A percentile compares a stretch with the other conserved stretches of the same genome.
phyloP scores from a whole-genome alignment of 1,140 invertebrate genomes.

The Apis laboriosa region DNA sequence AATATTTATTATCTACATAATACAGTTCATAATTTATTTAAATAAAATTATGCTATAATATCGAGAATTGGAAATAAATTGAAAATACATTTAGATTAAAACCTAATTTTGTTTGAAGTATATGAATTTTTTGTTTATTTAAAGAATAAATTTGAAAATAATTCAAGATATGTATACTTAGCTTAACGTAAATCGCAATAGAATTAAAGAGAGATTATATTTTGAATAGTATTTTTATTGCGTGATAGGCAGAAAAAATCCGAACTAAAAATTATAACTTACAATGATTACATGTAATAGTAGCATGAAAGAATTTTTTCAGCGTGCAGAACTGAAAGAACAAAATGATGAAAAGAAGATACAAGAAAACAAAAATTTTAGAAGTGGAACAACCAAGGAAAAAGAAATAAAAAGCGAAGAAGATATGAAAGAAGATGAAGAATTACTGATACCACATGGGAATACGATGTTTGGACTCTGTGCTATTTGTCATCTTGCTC shows the following conservation, averaged over 20 bases:
- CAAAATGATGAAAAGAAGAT: slow-evolving; percentile 36
- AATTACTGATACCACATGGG: not conserved
- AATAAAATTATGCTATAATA: not conserved
- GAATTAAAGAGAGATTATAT: not conserved
- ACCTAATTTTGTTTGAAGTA: too few species aligned
- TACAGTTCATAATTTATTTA: not conserved
- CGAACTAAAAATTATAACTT: not conserved
- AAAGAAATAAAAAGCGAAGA: slow-evolving; percentile 56
- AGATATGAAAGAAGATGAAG: slow-evolving; percentile 36
- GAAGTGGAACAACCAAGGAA: slow-evolving; percentile 40
- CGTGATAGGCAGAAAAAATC: not conserved
- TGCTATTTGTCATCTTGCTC: slow-evolving; percentile 68
- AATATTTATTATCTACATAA: not conserved
- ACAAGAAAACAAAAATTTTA: slow-evolving; percentile 51
- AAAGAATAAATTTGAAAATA: not conserved
- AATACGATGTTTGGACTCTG: slow-evolving; percentile 62
- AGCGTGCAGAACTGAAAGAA: slow-evolving; percentile 12
- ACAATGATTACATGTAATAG: not conserved
- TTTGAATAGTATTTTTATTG: not conserved
- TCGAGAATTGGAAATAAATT: not conserved
- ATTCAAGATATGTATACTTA: not conserved
- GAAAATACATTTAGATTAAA: not conserved
- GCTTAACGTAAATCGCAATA: not conserved
- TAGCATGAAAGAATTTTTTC: slow-evolving; percentile 32
- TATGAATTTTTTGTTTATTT: not conserved